Evolutionary conservation across 2,888 invertebrate genomes (phyloP), one percentile per base, ranked within the genome.

Genomic region (Agonopterix alstromeriana): DNA sequence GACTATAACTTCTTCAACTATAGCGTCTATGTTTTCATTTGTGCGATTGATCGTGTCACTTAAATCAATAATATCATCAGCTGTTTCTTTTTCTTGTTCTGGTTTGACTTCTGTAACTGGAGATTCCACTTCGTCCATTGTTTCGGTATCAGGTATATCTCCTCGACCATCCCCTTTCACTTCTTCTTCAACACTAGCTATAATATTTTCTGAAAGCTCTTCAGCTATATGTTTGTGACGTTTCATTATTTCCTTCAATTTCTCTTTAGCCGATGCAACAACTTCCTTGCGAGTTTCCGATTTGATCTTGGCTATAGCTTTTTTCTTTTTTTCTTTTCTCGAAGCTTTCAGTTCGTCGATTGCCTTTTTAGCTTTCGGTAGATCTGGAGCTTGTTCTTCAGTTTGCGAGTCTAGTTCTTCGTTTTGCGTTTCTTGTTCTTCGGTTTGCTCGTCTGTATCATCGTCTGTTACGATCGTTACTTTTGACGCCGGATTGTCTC

Each of bases 191-290:
- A 59, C 57, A 50, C 66, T 58, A 35, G 63, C 51, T 56, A 70
- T 63, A 35, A 65, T 58, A 57, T 62, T 73, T 53, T 78, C 74
- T 5, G 75, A 67, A 44, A 82, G 70, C 57, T 83, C 81, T 47
- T 73, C 75, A 35, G 84, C 80, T 42, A 85, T 75, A 64, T 86
- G 74, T 70, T 84, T 84, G 55, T 86, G 88, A 40, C 84, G 77
- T 64, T 81, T 84, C 83, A 89, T 89, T 49, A 89, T 80, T 67
- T 89, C 89, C 58, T 73, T 85, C 27, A 89, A 63, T 62, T 87
- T 89, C 54, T 88, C 87, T 71, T 88, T 89, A 1, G 89, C 87
- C 40, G 89, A 89, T 10, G 85, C 87, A 1, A 86, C 78, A 27
- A 89, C 83, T 66, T 88, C 85, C 58, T 71, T 83, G 11, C 85